Evolutionary conservation across 2,797 vertebrate species (phyloP).

Genomic region (Tarsius wallacei): DNA sequence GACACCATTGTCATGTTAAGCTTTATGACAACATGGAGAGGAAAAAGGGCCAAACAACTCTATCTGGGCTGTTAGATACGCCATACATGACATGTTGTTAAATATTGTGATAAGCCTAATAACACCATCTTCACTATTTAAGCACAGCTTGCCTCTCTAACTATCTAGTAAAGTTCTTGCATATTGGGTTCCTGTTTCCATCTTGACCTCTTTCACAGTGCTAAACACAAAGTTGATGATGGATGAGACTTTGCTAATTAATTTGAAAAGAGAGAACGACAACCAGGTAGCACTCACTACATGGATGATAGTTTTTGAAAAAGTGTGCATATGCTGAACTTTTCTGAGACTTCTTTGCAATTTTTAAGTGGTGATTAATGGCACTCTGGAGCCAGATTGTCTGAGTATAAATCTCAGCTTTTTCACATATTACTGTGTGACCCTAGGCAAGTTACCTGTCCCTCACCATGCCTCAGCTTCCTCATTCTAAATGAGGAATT

Average conservation of each 20-base stretch:
- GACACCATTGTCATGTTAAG: slow-evolving; percentile 6
- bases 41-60: neutral
- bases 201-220: neutral
- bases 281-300: neutral
- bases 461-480: neutral
- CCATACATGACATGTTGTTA: neutral
- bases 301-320: neutral
- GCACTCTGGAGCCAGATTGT: neutral
- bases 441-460: neutral
- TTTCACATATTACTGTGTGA: neutral
- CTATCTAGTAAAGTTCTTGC: neutral
- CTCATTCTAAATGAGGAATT: neutral
- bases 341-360: neutral
- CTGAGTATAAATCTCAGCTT: neutral
- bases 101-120: neutral
- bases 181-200: neutral
- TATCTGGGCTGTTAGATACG: neutral
- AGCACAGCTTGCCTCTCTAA: neutral
- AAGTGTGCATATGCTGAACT: neutral
- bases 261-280: neutral
- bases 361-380: neutral
- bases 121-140: neutral
- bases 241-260: neutral
- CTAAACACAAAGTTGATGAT: neutral
- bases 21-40: neutral